phyloP scores from a whole-genome alignment of 2,797 vertebrate species.

The Lutjanus argentimaculatus region DNA sequence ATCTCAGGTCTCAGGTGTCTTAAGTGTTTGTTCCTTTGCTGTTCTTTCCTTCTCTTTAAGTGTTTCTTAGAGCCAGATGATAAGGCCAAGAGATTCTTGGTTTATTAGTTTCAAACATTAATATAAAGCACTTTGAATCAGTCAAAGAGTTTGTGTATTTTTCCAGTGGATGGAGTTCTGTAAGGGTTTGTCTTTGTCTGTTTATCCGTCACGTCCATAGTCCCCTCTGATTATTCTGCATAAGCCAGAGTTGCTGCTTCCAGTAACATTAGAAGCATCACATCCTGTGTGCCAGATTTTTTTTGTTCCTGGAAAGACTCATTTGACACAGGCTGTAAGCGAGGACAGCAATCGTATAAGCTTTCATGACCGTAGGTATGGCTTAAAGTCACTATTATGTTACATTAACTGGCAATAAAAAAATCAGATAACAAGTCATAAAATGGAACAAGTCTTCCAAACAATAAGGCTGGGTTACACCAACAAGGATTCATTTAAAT shows the following conservation, averaged over 20 bases:
- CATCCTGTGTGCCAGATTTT: constrained; percentile 23
- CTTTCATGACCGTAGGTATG: neutral
- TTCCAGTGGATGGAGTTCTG: neutral
- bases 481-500: no score
- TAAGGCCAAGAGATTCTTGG: neutral
- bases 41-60: neutral
- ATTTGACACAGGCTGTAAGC: constrained; percentile 10
- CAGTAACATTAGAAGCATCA: constrained; percentile 35
- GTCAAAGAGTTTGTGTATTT: neutral
- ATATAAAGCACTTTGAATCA: neutral
- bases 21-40: neutral
- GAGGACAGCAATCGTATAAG: neutral
- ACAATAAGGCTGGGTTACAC: neutral
- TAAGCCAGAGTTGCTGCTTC: constrained; percentile 25
- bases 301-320: constrained; percentile 30
- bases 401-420: neutral
- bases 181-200: neutral
- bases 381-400: neutral
- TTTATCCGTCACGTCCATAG: neutral
- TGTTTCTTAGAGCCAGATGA: neutral
- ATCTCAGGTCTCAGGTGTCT: constrained; percentile 9
- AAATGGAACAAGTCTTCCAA: neutral
- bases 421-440: neutral
- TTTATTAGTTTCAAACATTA: neutral
- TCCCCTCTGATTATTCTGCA: constrained; percentile 21